These are phyloP conservation scores for Scortum barcoo DNA, from an alignment of 2,113 vertebrate genomes.

Conservation along the genomic window DNA sequence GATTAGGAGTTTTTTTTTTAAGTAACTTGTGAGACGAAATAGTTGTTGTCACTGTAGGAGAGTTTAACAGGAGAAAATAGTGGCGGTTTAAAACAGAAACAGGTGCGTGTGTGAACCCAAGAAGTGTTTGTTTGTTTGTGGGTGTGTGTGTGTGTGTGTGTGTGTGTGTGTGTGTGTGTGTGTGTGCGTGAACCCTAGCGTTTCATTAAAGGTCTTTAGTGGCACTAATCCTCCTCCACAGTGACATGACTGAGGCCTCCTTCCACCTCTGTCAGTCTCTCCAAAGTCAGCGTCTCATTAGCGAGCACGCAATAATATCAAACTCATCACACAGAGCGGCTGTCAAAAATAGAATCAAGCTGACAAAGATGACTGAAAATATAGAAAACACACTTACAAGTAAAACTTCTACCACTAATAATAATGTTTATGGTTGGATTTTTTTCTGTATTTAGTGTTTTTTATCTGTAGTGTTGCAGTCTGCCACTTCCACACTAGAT, in stretches of 20 bases:
- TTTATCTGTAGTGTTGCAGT: neutral
- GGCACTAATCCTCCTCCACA: neutral
- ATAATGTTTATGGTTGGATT: neutral
- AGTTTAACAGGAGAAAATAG: neutral
- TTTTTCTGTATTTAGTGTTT: neutral
- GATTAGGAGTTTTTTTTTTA: conserved; percentile 19
- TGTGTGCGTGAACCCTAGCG: neutral
- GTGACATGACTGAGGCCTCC: conserved; percentile 3
- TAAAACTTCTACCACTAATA: neutral
- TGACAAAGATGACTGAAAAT: neutral
- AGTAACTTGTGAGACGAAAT: neutral
- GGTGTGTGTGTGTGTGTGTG: neutral
- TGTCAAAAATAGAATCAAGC: neutral
- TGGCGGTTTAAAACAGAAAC: neutral
- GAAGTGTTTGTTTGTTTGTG: too few relatives aligned
- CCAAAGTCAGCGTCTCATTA: conserved; percentile 16
- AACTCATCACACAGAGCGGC: neutral
- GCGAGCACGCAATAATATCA: neutral
- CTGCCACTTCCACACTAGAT: neutral
- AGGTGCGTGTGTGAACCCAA: neutral
- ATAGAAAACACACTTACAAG: too few relatives aligned
- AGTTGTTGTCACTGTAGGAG: neutral
- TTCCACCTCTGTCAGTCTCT: conserved; percentile 21
- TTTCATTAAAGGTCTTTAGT: conserved; percentile 19
- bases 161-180: neutral